These are phyloP conservation scores for Kradibia gibbosae DNA, from an alignment of 1,140 invertebrate species.

Conservation along the genomic window DNA sequence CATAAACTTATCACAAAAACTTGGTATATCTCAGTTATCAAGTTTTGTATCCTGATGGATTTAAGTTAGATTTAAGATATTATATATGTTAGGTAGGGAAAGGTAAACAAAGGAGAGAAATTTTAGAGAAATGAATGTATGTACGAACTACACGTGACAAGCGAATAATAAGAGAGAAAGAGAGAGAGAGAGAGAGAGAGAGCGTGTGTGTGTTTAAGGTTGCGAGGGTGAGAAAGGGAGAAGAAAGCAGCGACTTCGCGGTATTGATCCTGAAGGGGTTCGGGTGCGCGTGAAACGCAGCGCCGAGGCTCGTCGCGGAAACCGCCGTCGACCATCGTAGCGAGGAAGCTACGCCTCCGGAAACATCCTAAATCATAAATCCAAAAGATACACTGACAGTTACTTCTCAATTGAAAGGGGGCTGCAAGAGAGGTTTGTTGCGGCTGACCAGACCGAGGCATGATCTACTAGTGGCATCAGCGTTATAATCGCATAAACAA, in stretches of 20 bases:
- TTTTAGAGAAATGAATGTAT: background rate
- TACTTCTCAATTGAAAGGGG: background rate
- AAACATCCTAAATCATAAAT: background rate
- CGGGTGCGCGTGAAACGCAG: conserved; percentile 19
- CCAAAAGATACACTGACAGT: background rate
- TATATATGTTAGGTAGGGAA: background rate
- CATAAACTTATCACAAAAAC: too few species aligned
- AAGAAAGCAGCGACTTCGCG: background rate
- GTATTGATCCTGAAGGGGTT: conserved; percentile 45
- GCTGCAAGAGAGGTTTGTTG: background rate
- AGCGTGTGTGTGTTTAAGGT: background rate
- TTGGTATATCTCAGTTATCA: too few species aligned
- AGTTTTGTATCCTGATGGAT: too few species aligned
- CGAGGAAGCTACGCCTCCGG: background rate
- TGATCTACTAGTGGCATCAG: background rate
- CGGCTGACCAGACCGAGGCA: background rate
- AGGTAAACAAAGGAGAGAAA: background rate
- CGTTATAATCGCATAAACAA: background rate
- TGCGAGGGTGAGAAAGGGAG: background rate
- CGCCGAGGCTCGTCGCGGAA: background rate
- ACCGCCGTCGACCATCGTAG: conserved; percentile 24
- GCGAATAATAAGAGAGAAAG: background rate
- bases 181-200: background rate
- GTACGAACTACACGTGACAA: background rate
- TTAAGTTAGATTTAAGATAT: too few species aligned